A percentile compares a stretch with the other conserved stretches of the same genome.
These are phyloP conservation scores for Drosophila oshimai DNA, from an alignment of 1,140 invertebrate genomes.

Conservation along the genomic window DNA sequence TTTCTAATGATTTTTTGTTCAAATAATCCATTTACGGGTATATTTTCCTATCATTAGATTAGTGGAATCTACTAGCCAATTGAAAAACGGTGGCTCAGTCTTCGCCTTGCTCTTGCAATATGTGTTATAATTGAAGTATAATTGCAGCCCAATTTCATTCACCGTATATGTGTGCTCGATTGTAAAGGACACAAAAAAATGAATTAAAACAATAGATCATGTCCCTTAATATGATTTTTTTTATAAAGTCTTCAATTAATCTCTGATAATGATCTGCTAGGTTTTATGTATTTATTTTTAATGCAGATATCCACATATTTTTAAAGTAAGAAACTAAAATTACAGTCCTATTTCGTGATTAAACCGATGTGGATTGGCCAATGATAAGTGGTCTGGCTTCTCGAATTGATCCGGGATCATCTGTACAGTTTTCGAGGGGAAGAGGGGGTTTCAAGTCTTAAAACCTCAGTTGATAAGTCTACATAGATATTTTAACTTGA, in stretches of 20 bases:
- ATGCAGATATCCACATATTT: conserved; percentile 11
- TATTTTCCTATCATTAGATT: conserved; percentile 35
- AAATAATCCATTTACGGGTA: conserved; percentile 15
- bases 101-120: conserved; percentile 50
- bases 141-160: conserved; percentile 15
- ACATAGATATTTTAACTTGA: conserved; percentile 33
- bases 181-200: not conserved
- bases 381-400: conserved; percentile 1
- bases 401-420: conserved; percentile 6
- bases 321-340: not conserved
- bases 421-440: conserved; percentile 31
- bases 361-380: not conserved
- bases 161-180: not conserved
- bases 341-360: conserved; percentile 3
- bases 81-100: conserved; percentile 43
- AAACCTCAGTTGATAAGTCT: conserved; percentile 51
- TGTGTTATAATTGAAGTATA: conserved; percentile 30
- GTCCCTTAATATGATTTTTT: not conserved
- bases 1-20: conserved; percentile 3
- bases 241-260: conserved; percentile 4
- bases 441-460: conserved; percentile 32
- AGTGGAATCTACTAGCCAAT: conserved; percentile 42
- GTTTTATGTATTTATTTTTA: conserved; percentile 31
- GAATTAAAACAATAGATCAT: conserved; percentile 1
- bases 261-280: not conserved